Evolutionary conservation across 2,888 invertebrate genomes (phyloP).

Genomic region (Parascotia fuliginaria): DNA sequence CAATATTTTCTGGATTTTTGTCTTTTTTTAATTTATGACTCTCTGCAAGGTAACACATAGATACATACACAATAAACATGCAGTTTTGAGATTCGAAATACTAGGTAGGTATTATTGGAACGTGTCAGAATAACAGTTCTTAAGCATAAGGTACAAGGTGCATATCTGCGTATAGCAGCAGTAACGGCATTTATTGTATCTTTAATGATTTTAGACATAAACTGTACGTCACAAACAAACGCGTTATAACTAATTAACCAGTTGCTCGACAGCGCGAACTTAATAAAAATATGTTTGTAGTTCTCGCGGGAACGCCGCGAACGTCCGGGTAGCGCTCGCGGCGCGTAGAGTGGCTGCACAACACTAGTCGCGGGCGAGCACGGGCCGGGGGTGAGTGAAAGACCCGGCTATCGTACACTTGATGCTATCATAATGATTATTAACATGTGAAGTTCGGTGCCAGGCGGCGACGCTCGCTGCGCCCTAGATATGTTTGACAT

Average conservation of each 20-base stretch:
- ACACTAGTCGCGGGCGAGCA: slow-evolving; percentile 28
- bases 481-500: slow-evolving; percentile 84
- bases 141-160: too few relatives aligned
- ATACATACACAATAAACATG: too few relatives aligned
- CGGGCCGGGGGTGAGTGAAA: slow-evolving; percentile 52
- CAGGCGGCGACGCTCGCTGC: slow-evolving; percentile 73
- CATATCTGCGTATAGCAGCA: too few relatives aligned
- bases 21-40: too few relatives aligned
- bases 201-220: background rate
- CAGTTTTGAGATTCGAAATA: too few relatives aligned
- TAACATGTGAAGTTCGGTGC: slow-evolving; percentile 82
- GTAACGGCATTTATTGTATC: too few relatives aligned
- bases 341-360: slow-evolving; percentile 8
- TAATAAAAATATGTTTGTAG: slow-evolving; percentile 2
- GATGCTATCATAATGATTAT: slow-evolving; percentile 86
- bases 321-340: background rate
- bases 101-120: too few relatives aligned
- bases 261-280: background rate
- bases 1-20: too few relatives aligned
- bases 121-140: too few relatives aligned
- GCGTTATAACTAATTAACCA: background rate
- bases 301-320: background rate
- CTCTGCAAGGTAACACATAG: too few relatives aligned
- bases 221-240: background rate
- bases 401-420: slow-evolving; percentile 80